A percentile compares a stretch with the other conserved stretches of the same genome.
Evolutionary conservation across 2,888 invertebrate genomes (phyloP).

Genomic region (Drosophila tripunctata): DNA sequence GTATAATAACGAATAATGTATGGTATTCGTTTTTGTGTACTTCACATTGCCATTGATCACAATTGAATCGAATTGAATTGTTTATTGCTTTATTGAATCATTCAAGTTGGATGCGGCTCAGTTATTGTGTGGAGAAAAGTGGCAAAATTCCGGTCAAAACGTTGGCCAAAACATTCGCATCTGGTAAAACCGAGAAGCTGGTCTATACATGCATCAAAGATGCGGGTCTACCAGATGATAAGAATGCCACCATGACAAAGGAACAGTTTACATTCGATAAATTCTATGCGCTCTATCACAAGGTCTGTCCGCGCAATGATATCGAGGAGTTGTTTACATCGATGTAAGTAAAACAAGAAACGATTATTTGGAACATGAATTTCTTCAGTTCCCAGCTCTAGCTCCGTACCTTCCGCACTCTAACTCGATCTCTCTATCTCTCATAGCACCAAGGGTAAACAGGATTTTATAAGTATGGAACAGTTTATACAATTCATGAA

Average conservation of each 20-base stretch:
- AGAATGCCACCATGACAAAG: slow-evolving; percentile 97
- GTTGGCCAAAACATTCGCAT: slow-evolving; percentile 98
- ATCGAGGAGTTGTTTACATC: slow-evolving; percentile 98
- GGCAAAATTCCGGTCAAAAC: slow-evolving; percentile 99
- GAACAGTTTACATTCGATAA: slow-evolving; percentile 99
- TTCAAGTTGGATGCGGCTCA: slow-evolving; percentile 98
- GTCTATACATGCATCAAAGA: slow-evolving; percentile 98
- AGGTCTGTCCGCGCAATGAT: slow-evolving; percentile 99
- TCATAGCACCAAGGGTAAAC: slow-evolving; percentile 93
- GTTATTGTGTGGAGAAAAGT: slow-evolving; percentile 95
- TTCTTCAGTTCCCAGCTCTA: neutral
- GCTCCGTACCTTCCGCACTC: neutral
- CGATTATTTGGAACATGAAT: no score
- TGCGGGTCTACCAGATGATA: slow-evolving; percentile 96
- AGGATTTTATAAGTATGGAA: slow-evolving; percentile 92
- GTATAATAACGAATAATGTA: neutral
- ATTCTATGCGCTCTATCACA: slow-evolving; percentile 98
- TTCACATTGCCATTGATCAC: neutral
- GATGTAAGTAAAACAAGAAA: slow-evolving; percentile 89
- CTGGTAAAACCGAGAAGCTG: slow-evolving; percentile 99
- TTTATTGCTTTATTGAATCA: neutral
- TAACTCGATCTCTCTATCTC: neutral
- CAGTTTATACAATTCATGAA: slow-evolving; percentile 97
- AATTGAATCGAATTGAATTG: slow-evolving; percentile 10
- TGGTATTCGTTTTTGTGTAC: neutral